These are phyloP conservation scores for Noctua janthina DNA, from an alignment of 2,888 invertebrate species.

Conservation along the genomic window DNA sequence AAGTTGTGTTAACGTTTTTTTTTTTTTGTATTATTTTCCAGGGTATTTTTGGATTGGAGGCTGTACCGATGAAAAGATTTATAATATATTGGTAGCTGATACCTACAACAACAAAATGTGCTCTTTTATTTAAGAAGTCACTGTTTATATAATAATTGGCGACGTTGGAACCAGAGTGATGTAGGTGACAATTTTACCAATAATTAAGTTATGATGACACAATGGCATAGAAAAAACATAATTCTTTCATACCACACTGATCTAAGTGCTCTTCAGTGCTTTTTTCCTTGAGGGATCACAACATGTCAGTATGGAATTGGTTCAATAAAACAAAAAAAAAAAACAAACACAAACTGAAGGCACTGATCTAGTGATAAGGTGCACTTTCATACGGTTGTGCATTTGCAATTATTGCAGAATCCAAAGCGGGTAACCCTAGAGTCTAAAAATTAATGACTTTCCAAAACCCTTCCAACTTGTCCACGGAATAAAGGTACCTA, in stretches of 20 bases:
- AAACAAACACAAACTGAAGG: too few relatives aligned
- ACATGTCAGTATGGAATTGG: too few relatives aligned
- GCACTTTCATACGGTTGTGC: too few relatives aligned
- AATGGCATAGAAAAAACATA: too few relatives aligned
- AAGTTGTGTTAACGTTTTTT: constrained; percentile 50
- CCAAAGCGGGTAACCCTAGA: neutral
- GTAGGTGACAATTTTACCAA: too few relatives aligned
- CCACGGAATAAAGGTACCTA: neutral
- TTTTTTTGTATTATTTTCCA: constrained; percentile 46
- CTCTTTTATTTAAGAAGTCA: neutral
- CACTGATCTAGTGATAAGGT: too few relatives aligned
- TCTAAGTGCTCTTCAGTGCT: too few relatives aligned
- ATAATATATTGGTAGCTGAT: neutral
- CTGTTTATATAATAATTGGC: neutral
- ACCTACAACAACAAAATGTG: neutral
- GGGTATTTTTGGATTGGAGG: constrained; percentile 19
- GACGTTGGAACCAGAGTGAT: too few relatives aligned
- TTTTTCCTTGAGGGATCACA: too few relatives aligned
- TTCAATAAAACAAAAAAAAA: too few relatives aligned
- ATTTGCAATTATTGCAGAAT: neutral
- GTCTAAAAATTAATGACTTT: neutral
- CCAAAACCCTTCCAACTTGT: neutral
- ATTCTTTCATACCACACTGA: too few relatives aligned
- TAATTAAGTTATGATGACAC: too few relatives aligned
- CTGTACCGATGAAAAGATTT: constrained; percentile 1